Base-by-base conservation (phyloP, 1,140 invertebrate genomes). In the Nephila pilipes region DNA sequence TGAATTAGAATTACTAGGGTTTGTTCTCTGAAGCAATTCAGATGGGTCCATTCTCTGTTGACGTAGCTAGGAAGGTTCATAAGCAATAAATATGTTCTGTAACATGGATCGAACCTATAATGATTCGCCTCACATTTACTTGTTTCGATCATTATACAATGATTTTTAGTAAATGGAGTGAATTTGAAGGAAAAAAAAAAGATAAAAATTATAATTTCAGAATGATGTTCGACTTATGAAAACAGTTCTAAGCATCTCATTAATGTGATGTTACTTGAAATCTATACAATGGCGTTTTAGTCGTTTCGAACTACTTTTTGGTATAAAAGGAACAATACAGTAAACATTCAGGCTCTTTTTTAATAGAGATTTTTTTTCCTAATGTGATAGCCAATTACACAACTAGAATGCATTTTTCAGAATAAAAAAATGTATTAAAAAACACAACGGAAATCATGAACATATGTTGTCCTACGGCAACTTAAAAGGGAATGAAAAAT, bases 311-410 rank as follows among this genome's bases (percentile, higher is more conserved):
- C 32, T 20, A 20, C 16, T 36, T 75, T 25, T 29, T 25, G 18
- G 0, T 75, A 32, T 18, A 20, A 75, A 75, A 75, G 32, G 32
- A 75, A 75, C 69, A 75, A 75, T 75, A 32, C 29, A 25, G 25
- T 18, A 36, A 18, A 6, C 2, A 10, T 16, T 1, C 32, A 29
- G 5, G 32, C 16, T 4, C 3, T 75, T 36, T 75, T 75, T 75
- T 75, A 36, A 36, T 36, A 32, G 69, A 75, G 32, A 36, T 75
- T 75, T 75, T 75, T 75, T 75, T 75, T 75, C 12, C 32, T 18
- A 75, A 75, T 75, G 69, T 46, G 12, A 75, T 14, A 36, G 65
- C 69, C 32, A 75, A 75, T 75, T 75, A 75, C 29, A 75, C 32
- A 32, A 0, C 10, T 32, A 16, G 69, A 75, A 75, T 18, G 18